Conservation (phyloP, 2,797 vertebrate genomes). For the Morus bassanus region DNA sequence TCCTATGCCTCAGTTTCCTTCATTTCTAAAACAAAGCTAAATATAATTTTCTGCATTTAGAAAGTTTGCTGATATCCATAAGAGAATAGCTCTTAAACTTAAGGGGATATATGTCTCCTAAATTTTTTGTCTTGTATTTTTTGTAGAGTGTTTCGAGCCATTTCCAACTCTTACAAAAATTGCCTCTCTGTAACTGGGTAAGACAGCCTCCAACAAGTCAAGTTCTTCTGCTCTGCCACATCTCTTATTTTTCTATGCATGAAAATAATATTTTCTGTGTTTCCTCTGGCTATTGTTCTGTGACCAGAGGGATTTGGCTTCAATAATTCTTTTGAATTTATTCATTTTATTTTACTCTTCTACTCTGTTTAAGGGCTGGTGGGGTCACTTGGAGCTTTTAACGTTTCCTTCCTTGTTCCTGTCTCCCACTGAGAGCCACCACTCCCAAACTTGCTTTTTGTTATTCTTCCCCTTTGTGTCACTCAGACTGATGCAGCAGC, state of each 20-base stretch:
- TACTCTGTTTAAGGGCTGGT: background rate
- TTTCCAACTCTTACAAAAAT: background rate
- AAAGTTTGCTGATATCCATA: background rate
- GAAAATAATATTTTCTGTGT: background rate
- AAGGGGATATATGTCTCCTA: background rate
- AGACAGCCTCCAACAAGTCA: background rate
- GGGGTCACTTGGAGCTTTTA: background rate
- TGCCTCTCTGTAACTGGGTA: rapidly evolving
- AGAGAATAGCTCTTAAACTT: background rate
- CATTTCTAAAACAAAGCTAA: background rate
- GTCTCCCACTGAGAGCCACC: background rate
- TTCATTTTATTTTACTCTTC: background rate
- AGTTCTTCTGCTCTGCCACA: background rate
- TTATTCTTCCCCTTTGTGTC: background rate
- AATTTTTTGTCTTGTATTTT: rapidly evolving
- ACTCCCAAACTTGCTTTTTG: background rate
- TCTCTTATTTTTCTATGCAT: background rate
- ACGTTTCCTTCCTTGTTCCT: background rate
- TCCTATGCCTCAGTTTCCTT: background rate
- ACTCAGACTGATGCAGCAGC: background rate
- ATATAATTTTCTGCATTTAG: background rate
- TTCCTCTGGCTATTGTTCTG: background rate
- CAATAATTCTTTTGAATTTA: background rate
- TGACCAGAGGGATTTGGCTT: background rate
- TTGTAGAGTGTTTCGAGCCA: background rate